phyloP scores from a whole-genome alignment of 2,888 invertebrate species.

The Thymelicus lineola region DNA sequence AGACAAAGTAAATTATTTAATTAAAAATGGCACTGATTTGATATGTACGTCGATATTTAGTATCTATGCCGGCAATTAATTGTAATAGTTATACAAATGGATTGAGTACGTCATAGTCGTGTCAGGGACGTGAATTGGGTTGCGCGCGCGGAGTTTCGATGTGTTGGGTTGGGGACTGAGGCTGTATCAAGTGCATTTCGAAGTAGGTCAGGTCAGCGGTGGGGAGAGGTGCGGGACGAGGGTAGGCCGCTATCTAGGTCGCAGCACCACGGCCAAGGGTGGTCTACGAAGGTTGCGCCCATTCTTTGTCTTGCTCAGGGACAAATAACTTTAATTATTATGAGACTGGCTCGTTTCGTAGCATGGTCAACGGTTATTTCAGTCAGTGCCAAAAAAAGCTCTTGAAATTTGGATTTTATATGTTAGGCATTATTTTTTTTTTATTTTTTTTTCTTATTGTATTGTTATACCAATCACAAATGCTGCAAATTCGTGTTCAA shows the following conservation, averaged over 20 bases:
- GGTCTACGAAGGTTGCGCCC: constrained; percentile 75
- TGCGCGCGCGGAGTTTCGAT: constrained; percentile 52
- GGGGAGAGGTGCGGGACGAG: constrained; percentile 60
- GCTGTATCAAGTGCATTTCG: constrained; percentile 73
- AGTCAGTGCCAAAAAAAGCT: not conserved
- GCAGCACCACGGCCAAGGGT: constrained; percentile 82
- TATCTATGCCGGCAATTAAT: not conserved
- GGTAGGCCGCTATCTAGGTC: constrained; percentile 70
- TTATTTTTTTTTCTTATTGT: too few relatives aligned
- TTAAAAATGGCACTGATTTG: not conserved
- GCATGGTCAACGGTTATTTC: constrained; percentile 22
- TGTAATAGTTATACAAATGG: constrained; percentile 41
- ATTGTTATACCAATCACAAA: not conserved
- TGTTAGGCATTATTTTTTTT: too few relatives aligned
- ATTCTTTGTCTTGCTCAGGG: constrained; percentile 64
- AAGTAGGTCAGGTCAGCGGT: constrained; percentile 79
- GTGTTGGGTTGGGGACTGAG: constrained; percentile 54
- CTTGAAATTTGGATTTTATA: too few relatives aligned
- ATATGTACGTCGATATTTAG: not conserved
- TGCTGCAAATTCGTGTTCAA: not conserved
- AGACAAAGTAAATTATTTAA: not conserved
- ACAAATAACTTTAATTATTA: constrained; percentile 39
- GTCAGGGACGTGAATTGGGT: constrained; percentile 54
- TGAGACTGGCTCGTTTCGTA: constrained; percentile 18
- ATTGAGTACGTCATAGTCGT: constrained; percentile 43